Conservation (phyloP, 2,113 vertebrate genomes). For the Oryzias javanicus region DNA sequence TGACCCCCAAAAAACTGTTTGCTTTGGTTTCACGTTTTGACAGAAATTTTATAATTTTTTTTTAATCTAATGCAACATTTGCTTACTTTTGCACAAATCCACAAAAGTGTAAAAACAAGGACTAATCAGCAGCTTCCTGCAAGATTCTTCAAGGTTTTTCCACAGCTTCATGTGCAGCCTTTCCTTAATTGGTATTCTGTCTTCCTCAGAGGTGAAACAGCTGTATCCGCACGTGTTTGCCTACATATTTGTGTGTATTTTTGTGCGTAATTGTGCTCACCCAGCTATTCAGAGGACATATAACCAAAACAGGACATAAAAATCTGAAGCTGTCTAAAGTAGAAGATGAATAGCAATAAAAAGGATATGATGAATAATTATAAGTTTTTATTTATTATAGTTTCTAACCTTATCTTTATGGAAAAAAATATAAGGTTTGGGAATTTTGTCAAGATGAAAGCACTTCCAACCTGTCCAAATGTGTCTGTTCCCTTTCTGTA, state of each 20-base stretch:
- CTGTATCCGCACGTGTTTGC: conserved; percentile 34
- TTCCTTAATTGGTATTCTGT: conserved; percentile 75
- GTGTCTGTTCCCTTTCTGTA: conserved; percentile 60
- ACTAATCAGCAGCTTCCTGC: conserved; percentile 65
- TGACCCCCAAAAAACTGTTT: too few species aligned
- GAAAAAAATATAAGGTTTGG: conserved; percentile 67
- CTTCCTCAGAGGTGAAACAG: conserved; percentile 58
- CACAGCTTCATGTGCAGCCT: conserved; percentile 55
- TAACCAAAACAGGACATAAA: conserved; percentile 40
- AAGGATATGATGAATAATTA: conserved; percentile 58
- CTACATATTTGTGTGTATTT: conserved; percentile 20
- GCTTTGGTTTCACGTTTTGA: too few species aligned
- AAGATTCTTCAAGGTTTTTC: conserved; percentile 58
- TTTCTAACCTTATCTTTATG: conserved; percentile 65
- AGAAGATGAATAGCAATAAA: conserved; percentile 57
- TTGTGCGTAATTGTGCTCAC: conserved; percentile 10
- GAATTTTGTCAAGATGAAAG: conserved; percentile 66
- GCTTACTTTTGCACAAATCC: conserved; percentile 2
- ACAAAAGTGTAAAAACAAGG: conserved; percentile 52
- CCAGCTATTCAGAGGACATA: conserved; percentile 43
- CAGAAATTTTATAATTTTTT: too few species aligned
- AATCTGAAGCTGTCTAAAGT: conserved; percentile 26
- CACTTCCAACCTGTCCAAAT: conserved; percentile 58
- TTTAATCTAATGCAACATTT: background rate
- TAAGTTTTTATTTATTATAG: conserved; percentile 67